A percentile compares a stretch with the other conserved stretches of the same genome.
Conservation (phyloP, 2,888 invertebrate species). For the Temnothorax rugatulus region DNA sequence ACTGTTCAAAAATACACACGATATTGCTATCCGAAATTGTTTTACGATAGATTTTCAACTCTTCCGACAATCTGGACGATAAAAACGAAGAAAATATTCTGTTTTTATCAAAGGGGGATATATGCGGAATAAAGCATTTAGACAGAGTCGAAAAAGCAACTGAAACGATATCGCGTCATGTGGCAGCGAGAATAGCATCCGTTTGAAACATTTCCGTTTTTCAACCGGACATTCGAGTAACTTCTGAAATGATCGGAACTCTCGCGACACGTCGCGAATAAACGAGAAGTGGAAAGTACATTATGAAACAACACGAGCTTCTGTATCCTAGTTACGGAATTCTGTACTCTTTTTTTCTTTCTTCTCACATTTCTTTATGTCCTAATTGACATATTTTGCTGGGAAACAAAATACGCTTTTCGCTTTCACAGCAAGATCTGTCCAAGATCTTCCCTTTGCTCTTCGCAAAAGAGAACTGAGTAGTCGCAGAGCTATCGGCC, state of each 20-base stretch:
- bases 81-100: background rate
- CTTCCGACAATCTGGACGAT: background rate
- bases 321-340: background rate
- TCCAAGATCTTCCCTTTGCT: background rate
- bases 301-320: constrained; percentile 5
- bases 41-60: constrained; percentile 16
- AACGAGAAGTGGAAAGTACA: background rate
- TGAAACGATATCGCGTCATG: background rate
- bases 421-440: background rate
- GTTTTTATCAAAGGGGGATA: background rate
- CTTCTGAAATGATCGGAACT: background rate
- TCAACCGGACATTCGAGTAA: background rate
- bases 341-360: background rate
- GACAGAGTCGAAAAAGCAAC: background rate
- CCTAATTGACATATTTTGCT: background rate
- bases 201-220: background rate
- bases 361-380: background rate
- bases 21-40: background rate
- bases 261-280: background rate
- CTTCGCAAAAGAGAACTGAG: background rate
- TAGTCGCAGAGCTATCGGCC: background rate
- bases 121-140: constrained; percentile 1
- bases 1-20: background rate
- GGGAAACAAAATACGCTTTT: background rate
- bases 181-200: background rate